These are phyloP conservation scores for Anabacerthia variegaticeps DNA, from an alignment of 2,797 vertebrate genomes.

Conservation along the genomic window DNA sequence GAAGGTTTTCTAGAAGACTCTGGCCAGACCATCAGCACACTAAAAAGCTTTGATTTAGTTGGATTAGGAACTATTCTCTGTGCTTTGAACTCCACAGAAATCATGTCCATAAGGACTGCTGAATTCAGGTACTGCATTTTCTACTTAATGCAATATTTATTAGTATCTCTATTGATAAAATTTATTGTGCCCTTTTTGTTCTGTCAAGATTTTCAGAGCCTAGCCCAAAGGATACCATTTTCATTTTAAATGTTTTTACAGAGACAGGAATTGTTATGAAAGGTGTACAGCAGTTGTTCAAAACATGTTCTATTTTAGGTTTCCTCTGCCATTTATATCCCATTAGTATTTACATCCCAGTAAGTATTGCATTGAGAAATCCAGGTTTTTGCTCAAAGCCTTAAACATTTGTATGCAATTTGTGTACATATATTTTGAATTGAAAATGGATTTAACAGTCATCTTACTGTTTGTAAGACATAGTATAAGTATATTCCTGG, in stretches of 20 bases:
- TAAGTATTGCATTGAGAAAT: background rate
- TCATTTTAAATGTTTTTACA: background rate
- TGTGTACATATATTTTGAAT: background rate
- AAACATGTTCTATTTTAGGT: background rate
- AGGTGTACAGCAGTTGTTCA: background rate
- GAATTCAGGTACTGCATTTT: slow-evolving; percentile 79
- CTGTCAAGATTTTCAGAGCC: background rate
- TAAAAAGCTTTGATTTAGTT: slow-evolving; percentile 81
- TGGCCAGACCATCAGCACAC: slow-evolving; percentile 59
- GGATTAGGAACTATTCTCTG: slow-evolving; percentile 77
- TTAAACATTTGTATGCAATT: background rate
- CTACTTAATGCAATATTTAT: background rate
- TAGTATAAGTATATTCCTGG: background rate
- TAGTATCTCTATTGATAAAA: background rate
- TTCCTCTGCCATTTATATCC: background rate
- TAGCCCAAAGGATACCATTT: background rate
- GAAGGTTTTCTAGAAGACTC: slow-evolving; percentile 79
- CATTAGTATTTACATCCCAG: background rate
- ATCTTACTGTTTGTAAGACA: background rate
- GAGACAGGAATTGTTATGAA: background rate
- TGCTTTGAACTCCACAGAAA: slow-evolving; percentile 72
- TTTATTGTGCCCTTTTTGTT: background rate
- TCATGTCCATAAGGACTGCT: slow-evolving; percentile 67
- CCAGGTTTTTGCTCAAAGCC: background rate
- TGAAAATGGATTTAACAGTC: background rate